Percentiles rank a stretch among this genome's conserved stretches.
Evolutionary conservation across 2,113 vertebrate species (phyloP).

Genomic region (Apteryx owenii): DNA sequence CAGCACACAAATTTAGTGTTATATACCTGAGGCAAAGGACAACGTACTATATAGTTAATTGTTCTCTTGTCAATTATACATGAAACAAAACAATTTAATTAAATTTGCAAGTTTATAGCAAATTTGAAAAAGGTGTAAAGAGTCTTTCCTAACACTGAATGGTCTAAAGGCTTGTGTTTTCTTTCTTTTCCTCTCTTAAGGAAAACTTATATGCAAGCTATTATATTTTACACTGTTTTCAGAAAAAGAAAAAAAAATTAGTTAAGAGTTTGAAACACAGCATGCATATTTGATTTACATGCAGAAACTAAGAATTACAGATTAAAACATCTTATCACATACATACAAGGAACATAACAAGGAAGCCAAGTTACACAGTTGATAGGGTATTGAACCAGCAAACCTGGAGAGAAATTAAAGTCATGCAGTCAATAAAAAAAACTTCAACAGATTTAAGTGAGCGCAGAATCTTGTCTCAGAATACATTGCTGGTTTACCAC

Average conservation of each 20-base stretch:
- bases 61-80: conserved; percentile 52
- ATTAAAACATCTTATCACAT: neutral
- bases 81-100: conserved; percentile 45
- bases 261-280: neutral
- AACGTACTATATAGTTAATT: conserved; percentile 25
- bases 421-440: neutral
- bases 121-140: neutral
- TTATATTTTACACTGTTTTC: neutral
- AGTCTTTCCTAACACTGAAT: neutral
- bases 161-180: neutral
- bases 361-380: neutral
- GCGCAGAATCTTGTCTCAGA: neutral
- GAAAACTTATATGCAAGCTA: neutral
- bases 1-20: neutral
- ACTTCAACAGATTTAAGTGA: neutral
- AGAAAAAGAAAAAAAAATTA: neutral
- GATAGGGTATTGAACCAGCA: neutral
- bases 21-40: conserved; percentile 37
- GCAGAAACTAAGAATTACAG: neutral
- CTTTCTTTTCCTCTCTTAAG: neutral
- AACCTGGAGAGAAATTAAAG: neutral
- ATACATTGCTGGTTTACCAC: neutral
- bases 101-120: conserved; percentile 10
- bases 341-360: neutral
- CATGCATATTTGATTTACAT: accelerated